Evolutionary conservation across 53 echinoderm and acorn worm genomes (phyloP), one percentile per base, ranked within the genome.

Genomic region (Mesocentrotus franciscanus): DNA sequence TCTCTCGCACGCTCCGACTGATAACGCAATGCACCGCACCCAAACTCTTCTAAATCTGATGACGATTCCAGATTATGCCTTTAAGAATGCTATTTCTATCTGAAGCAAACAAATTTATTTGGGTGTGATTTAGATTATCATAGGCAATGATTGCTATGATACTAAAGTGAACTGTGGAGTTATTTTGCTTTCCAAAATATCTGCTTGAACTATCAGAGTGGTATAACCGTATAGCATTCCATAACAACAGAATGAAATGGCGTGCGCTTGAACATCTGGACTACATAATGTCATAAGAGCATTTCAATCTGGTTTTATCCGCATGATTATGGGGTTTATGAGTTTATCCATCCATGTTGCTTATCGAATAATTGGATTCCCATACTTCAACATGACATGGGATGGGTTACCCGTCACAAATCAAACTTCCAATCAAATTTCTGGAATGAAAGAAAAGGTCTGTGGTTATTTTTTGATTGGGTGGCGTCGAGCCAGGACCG

Each of bases 1-100:
- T 87, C 87, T 87, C 87, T 87, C 27, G 58, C 87, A 87, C 87
- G 87, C 58, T 87, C 87, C 87, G 2, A 87, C 87, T 87, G 87
- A 87, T 87, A 87, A 87, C 87, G 18, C 36, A 13, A 12, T 14
- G 75, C 75, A 8, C 56, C 87, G 13, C 58, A 13, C 58, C 56
- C 27, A 56, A n/a, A 87, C 57, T 12, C 27, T 87, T 58, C n/a
- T 39, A 27, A 56, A 57, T 87, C 87, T 58, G 87, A 87, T 87
- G 56, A 57, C 5, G 56, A 87, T n/a, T 8, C 9, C 57, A 57
- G 87, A 42, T 87, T n/a, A 81, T 39, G 26, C 29, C 22, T 87
- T 26, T 56, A 24, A n/a, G n/a, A 87, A 87, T 58, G 58, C 57
- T 87, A 87, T 87, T 57, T 87, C n/a, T 24, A 57, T 56, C 87